Base-by-base conservation (phyloP, 2,888 invertebrate genomes). In the Eudemis profundana region DNA sequence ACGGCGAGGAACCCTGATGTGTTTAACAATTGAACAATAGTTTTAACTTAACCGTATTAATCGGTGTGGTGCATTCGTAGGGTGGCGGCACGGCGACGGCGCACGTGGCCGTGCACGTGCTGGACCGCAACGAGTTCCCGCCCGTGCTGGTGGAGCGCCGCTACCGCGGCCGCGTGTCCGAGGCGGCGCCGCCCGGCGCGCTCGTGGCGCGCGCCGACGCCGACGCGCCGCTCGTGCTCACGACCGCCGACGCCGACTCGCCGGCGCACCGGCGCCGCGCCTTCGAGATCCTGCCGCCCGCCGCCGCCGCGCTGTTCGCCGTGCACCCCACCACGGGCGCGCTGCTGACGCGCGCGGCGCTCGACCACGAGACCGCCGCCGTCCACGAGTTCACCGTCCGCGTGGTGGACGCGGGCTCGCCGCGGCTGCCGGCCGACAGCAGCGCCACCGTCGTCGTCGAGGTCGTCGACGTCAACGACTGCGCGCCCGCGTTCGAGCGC, bases 301-400 rank as follows among this genome's bases (percentile, higher is more conserved):
- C 94, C 68, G 96, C 97, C 1, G 94, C 96, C 69, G 93, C 94
- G 72, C 95, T 95, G 79, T 98, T 98, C 87, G 95, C 95, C 80
- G 95, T 98, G 68, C 97, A 98, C 86, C 94, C 97, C 50, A 96
- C 95, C 72, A 98, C 98, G 3, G 98, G 98, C 60, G 97, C 98
- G 42, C 95, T 98, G 70, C 94, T 95, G 74, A 95, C 96, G 0
- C 94, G 95, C 29, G 94, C 95, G 74, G 86, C 94, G 7, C 92
- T 98, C 69, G 98, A 98, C 89, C 96, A 96, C 84, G 98, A 98
- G 86, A 72, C 93, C 90, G 61, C 92, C 92, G 66, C 90, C 93
- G 0, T 87, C 51, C 96, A 97, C 81, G 93, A 94, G 61, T 98
- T 98, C 85, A 95, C 95, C 77, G 98, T 98, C 5, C 66, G 93